These are phyloP conservation scores for Ophion costatus DNA, from an alignment of 2,888 invertebrate genomes.

Conservation along the genomic window DNA sequence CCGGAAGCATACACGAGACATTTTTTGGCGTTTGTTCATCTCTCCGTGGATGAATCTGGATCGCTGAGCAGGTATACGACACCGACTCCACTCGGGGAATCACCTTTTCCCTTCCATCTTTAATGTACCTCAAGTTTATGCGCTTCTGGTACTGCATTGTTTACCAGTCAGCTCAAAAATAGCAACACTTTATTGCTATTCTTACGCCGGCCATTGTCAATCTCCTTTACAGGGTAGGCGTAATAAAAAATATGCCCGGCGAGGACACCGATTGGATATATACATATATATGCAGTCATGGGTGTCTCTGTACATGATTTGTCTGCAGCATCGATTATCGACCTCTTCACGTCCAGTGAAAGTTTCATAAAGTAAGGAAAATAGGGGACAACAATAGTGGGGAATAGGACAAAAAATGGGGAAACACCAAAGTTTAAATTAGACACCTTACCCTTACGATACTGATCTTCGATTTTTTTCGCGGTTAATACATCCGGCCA, in stretches of 20 bases:
- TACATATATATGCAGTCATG: not conserved
- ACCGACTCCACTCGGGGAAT: conserved; percentile 59
- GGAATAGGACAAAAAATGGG: conserved; percentile 45
- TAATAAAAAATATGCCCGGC: not conserved
- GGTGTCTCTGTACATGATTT: no score
- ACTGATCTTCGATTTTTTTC: conserved; percentile 20
- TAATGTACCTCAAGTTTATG: not conserved
- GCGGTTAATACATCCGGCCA: not conserved
- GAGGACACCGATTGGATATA: no score
- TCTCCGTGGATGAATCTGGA: conserved; percentile 28
- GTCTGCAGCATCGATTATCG: not conserved
- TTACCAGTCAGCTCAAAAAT: not conserved
- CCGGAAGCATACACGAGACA: conserved; percentile 68
- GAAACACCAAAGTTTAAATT: conserved; percentile 41
- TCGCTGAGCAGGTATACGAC: conserved; percentile 70
- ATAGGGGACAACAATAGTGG: not conserved
- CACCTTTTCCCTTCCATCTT: conserved; percentile 46
- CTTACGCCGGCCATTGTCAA: conserved; percentile 6
- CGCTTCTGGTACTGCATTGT: conserved; percentile 8
- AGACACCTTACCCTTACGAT: conserved; percentile 55
- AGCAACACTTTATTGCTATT: not conserved
- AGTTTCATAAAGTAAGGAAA: not conserved
- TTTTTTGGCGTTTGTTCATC: conserved; percentile 35
- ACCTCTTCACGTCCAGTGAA: not conserved
- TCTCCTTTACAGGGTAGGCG: no score